Evolutionary conservation across 2,888 invertebrate species (phyloP), one percentile per base, ranked within the genome.

Genomic region (Phymatocera aterrima): DNA sequence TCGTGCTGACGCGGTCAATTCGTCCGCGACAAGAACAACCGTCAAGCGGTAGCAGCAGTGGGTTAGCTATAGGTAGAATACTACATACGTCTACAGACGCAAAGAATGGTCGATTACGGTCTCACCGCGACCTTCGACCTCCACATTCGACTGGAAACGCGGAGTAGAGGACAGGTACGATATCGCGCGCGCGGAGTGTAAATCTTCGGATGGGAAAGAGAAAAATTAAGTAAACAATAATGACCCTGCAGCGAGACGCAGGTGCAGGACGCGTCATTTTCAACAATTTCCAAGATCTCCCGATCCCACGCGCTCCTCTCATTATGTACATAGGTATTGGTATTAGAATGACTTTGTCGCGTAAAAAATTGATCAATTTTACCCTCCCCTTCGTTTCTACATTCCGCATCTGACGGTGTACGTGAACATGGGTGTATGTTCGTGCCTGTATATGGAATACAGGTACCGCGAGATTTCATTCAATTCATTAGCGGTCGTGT

Each of bases 51-150:
- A 51, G 51, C n/a, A 51, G 8, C n/a, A 12, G 51, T 51, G 15
- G 18, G 43, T 10, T 18, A 37, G 10, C 18, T 15, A 34, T 61
- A 64, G 2, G 18, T 8, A 43, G 43, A 6, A 6, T 43, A 6
- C 6, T 43, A 12, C 43, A 43, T 12, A 12, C 43, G 6, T 12
- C 8, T 12, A 18, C 8, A 18, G 8, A 31, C 3, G 31, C 8
- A 21, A n/a, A 5, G 72, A 31, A 37, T 34, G 72, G 24, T 51
- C 48, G 48, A 72, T 72, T 72, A 72, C 51, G 72, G 72, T 72
- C 51, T 34, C 5, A 18, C 72, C 72, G 48, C 72, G 72, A 72
- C 72, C 72, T 51, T 72, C 72, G 72, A 72, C 72, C 72, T 72
- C 51, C 72, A 34, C 51, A 51, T 72, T 51, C 72, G 72, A 64